Evolutionary conservation across 2,113 vertebrate genomes (phyloP).

Genomic region (Anguilla japonica): DNA sequence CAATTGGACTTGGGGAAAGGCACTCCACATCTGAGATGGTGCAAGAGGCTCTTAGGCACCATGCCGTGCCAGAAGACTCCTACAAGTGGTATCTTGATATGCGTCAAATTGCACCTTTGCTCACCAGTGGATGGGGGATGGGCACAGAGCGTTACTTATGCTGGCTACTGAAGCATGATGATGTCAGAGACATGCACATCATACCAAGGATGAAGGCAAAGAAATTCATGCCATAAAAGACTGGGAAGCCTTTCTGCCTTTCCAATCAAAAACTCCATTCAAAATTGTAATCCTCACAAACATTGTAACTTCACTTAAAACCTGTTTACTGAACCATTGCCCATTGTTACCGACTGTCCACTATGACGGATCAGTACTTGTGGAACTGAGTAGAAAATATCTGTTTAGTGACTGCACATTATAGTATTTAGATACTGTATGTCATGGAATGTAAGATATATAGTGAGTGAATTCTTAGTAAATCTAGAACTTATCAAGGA

Average conservation of each 20-base stretch:
- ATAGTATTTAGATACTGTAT: not conserved
- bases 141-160: conserved; percentile 74
- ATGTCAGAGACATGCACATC: conserved; percentile 73
- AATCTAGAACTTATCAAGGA: no score
- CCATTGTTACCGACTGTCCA: not conserved
- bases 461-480: not conserved
- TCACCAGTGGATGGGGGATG: conserved; percentile 78
- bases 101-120: conserved; percentile 63
- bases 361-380: not conserved
- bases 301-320: no score
- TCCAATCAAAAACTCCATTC: not conserved
- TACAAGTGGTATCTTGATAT: conserved; percentile 76
- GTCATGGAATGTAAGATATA: not conserved
- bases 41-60: conserved; percentile 67
- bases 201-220: conserved; percentile 72
- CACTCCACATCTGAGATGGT: conserved; percentile 68
- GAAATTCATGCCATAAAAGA: conserved; percentile 70
- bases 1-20: conserved; percentile 74
- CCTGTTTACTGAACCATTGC: not conserved
- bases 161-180: conserved; percentile 73
- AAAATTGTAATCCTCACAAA: no score
- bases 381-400: conserved; percentile 1
- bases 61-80: conserved; percentile 65
- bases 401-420: not conserved
- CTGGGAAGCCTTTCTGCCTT: not conserved